phyloP scores from a whole-genome alignment of 2,888 invertebrate genomes.

The Cheilosia variabilis region DNA sequence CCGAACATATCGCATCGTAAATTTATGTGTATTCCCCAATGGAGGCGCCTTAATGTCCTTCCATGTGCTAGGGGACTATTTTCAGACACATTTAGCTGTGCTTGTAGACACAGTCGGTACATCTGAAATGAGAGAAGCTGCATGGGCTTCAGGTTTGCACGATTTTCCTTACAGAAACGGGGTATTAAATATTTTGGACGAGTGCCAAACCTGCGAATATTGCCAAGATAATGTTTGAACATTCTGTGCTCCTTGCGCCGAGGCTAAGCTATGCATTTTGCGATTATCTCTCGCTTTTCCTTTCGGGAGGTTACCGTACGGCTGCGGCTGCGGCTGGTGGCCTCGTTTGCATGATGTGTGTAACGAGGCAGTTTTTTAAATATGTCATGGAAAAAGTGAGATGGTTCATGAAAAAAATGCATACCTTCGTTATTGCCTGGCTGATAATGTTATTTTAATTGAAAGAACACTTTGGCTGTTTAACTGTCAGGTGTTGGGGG shows the following conservation, averaged over 20 bases:
- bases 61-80: constrained; percentile 27
- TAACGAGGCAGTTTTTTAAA: too few species aligned
- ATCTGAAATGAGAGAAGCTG: neutral
- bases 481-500: too few species aligned
- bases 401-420: too few species aligned
- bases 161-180: neutral
- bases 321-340: too few species aligned
- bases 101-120: neutral
- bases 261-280: constrained; percentile 13
- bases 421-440: too few species aligned
- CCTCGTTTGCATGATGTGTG: neutral
- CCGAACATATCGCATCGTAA: constrained; percentile 24
- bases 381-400: too few species aligned
- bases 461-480: too few species aligned
- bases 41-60: constrained; percentile 38
- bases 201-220: constrained; percentile 42
- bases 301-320: neutral
- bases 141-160: neutral
- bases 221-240: constrained; percentile 8
- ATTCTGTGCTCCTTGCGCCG: neutral
- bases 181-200: constrained; percentile 41
- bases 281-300: constrained; percentile 17
- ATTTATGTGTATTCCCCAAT: constrained; percentile 8
- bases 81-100: constrained; percentile 17
- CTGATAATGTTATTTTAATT: too few species aligned